Conservation (phyloP, 2,797 vertebrate species). For the Sebastes hubbsi region DNA sequence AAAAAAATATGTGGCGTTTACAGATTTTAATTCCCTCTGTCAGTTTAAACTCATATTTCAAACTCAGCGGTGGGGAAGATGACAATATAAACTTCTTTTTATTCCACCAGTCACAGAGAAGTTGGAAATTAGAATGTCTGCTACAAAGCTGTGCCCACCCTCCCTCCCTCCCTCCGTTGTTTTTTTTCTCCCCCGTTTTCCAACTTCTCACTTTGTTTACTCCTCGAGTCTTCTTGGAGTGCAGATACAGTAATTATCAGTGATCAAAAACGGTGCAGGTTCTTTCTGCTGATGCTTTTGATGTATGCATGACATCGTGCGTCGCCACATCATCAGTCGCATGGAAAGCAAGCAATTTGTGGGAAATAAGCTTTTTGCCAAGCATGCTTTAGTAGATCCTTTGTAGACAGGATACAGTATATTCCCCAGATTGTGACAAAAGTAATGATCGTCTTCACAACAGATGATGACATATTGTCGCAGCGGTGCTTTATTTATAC, state of each 20-base stretch:
- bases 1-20: slow-evolving; percentile 69
- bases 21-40: slow-evolving; percentile 84
- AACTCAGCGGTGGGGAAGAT: slow-evolving; percentile 71
- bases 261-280: slow-evolving; percentile 81
- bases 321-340: slow-evolving; percentile 53
- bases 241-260: slow-evolving; percentile 81
- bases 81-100: slow-evolving; percentile 79
- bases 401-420: slow-evolving; percentile 40
- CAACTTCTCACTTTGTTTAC: slow-evolving; percentile 71
- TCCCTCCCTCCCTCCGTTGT: neutral
- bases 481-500: neutral
- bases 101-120: slow-evolving; percentile 72
- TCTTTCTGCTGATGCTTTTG: slow-evolving; percentile 68
- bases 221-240: slow-evolving; percentile 76
- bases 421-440: slow-evolving; percentile 42
- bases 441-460: slow-evolving; percentile 41
- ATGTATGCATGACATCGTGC: slow-evolving; percentile 62
- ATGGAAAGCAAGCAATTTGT: slow-evolving; percentile 59
- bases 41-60: slow-evolving; percentile 82
- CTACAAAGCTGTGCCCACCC: slow-evolving; percentile 51
- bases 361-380: slow-evolving; percentile 51
- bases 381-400: slow-evolving; percentile 43
- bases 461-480: slow-evolving; percentile 26
- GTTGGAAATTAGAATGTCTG: slow-evolving; percentile 76
- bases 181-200: slow-evolving; percentile 20